phyloP scores from a whole-genome alignment of 1,140 invertebrate species.

The Dysdera silvatica region DNA sequence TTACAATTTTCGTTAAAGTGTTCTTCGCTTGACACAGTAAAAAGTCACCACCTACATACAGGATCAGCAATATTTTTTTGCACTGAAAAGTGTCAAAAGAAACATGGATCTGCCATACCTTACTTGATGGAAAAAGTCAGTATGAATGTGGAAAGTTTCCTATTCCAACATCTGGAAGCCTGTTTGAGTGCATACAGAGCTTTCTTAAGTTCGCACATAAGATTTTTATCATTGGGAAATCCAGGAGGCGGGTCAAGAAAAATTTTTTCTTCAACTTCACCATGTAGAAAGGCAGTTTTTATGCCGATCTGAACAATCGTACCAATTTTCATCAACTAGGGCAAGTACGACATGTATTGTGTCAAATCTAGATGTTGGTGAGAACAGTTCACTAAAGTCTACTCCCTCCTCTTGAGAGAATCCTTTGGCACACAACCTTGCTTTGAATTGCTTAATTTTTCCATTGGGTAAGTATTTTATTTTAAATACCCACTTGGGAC shows the following conservation, averaged over 20 bases:
- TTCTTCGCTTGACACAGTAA: not conserved
- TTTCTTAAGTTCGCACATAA: slow-evolving; percentile 38
- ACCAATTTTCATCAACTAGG: too few species aligned
- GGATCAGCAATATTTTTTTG: slow-evolving; percentile 9
- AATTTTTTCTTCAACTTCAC: too few species aligned
- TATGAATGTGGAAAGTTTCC: slow-evolving; percentile 31
- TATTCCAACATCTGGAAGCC: slow-evolving; percentile 43
- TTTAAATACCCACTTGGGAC: slow-evolving; percentile 19
- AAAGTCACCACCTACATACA: slow-evolving; percentile 35
- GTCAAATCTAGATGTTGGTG: too few species aligned
- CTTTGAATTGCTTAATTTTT: slow-evolving; percentile 14
- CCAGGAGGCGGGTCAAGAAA: slow-evolving; percentile 44
- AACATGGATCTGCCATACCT: slow-evolving; percentile 16
- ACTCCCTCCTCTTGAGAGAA: too few species aligned
- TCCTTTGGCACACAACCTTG: slow-evolving; percentile 2
- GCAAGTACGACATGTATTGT: too few species aligned
- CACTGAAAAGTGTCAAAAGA: slow-evolving; percentile 1
- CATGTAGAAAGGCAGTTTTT: too few species aligned
- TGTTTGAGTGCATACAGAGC: slow-evolving; percentile 46
- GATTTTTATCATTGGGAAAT: slow-evolving; percentile 34
- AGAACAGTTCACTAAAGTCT: too few species aligned
- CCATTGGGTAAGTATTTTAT: slow-evolving; percentile 9
- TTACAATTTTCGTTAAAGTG: slow-evolving; percentile 5
- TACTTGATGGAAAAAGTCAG: slow-evolving; percentile 1
- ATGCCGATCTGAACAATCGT: slow-evolving; percentile 38